phyloP scores from a whole-genome alignment of 92 coral and sea anemone genomes.

The Porites lobata region DNA sequence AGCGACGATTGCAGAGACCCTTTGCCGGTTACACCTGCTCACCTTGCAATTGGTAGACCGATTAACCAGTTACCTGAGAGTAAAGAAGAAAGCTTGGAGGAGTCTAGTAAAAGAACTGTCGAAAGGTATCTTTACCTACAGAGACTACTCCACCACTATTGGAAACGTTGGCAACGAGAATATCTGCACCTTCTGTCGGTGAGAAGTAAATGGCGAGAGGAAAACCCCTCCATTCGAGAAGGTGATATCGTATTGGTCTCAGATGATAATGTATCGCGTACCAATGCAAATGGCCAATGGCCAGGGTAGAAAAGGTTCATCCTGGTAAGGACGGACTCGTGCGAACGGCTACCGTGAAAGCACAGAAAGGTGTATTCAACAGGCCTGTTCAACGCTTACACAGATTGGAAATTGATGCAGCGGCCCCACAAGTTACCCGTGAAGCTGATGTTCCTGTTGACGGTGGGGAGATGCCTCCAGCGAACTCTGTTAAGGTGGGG shows the following conservation, averaged over 20 bases:
- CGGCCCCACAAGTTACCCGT: slow-evolving; percentile 1
- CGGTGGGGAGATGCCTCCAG: neutral
- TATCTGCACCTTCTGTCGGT: too few species aligned
- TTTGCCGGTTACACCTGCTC: too few species aligned
- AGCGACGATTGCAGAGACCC: too few species aligned
- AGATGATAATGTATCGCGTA: slow-evolving; percentile 32
- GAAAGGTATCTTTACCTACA: too few species aligned
- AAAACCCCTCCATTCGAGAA: slow-evolving; percentile 9
- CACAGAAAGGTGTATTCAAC: slow-evolving; percentile 1
- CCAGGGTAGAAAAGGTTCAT: slow-evolving; percentile 9
- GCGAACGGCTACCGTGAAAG: slow-evolving; percentile 24
- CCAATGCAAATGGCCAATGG: slow-evolving; percentile 45
- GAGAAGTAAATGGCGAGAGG: too few species aligned
- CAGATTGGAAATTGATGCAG: slow-evolving; percentile 9
- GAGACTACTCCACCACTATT: too few species aligned
- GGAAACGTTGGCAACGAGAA: too few species aligned
- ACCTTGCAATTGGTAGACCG: too few species aligned
- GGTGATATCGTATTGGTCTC: slow-evolving; percentile 49
- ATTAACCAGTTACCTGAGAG: too few species aligned
- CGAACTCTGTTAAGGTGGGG: neutral
- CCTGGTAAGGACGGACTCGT: slow-evolving; percentile 54
- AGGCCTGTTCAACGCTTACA: slow-evolving; percentile 35
- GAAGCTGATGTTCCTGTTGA: slow-evolving; percentile 4
- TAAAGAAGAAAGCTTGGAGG: too few species aligned
- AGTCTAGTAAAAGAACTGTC: neutral